These are phyloP conservation scores for Anisognathus igniventris DNA, from an alignment of 2,797 vertebrate genomes.

Conservation along the genomic window DNA sequence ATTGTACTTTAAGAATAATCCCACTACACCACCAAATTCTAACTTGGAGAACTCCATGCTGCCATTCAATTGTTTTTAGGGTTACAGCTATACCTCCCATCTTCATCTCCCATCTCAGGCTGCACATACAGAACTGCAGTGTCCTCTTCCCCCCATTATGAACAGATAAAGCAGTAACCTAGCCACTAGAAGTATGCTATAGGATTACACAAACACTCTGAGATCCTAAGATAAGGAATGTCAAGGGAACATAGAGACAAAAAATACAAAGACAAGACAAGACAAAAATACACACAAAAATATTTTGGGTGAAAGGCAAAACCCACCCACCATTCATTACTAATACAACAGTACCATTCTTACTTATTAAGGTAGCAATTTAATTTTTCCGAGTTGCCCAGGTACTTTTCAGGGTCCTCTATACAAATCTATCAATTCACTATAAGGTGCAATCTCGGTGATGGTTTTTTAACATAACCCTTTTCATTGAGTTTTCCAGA, in stretches of 20 bases:
- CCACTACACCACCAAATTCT: not conserved
- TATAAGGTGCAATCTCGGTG: not conserved
- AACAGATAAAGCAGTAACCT: not conserved
- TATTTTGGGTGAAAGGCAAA: not conserved
- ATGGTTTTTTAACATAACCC: not conserved
- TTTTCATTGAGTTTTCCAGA: not conserved
- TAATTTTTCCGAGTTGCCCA: not conserved
- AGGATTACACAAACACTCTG: not conserved
- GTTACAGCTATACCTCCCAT: not conserved
- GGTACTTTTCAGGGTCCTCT: not conserved
- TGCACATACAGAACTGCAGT: not conserved
- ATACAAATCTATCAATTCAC: not conserved
- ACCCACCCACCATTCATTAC: not conserved
- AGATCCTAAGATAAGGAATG: not conserved
- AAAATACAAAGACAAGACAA: not conserved
- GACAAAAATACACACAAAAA: not conserved
- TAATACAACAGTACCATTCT: not conserved
- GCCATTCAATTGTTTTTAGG: not conserved
- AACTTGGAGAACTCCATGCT: not conserved
- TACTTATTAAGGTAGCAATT: not conserved
- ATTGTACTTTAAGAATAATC: not conserved
- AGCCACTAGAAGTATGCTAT: not conserved
- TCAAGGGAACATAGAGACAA: not conserved
- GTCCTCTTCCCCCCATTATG: not conserved
- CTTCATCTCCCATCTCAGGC: not conserved